Percentiles rank a stretch among this genome's conserved stretches.
These are phyloP conservation scores for Datnioides undecimradiatus DNA, from an alignment of 2,113 vertebrate genomes.

Conservation along the genomic window DNA sequence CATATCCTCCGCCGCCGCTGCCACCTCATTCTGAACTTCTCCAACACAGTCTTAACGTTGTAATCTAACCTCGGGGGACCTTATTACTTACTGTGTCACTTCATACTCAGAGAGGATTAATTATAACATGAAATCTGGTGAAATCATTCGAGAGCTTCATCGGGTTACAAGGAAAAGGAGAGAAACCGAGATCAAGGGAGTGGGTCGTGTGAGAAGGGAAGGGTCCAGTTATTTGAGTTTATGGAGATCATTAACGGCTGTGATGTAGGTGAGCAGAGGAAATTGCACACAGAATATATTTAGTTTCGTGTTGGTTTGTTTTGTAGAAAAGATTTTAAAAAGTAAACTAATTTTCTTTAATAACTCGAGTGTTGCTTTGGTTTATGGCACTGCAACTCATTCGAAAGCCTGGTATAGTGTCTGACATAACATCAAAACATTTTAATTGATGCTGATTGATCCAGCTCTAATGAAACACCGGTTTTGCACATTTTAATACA, in stretches of 20 bases:
- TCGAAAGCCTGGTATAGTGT: no score
- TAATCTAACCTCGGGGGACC: conserved; percentile 12
- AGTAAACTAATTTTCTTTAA: neutral
- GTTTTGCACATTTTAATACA: no score
- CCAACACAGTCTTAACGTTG: neutral
- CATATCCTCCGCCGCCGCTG: neutral
- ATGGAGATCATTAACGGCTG: neutral
- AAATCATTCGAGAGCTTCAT: conserved; percentile 27
- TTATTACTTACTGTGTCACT: conserved; percentile 35
- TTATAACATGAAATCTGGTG: conserved; percentile 22
- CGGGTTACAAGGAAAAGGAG: neutral
- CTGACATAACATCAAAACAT: neutral
- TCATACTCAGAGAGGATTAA: conserved; percentile 7
- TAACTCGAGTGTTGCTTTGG: neutral
- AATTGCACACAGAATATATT: no score
- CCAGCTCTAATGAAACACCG: neutral
- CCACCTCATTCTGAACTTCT: conserved; percentile 14
- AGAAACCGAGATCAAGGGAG: neutral
- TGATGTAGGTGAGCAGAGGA: neutral
- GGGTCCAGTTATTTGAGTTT: neutral
- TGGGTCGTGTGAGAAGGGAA: neutral
- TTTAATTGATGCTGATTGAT: neutral
- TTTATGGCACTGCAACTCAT: neutral
- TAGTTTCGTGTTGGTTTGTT: neutral
- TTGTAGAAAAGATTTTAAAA: neutral